Evolutionary conservation across 2,888 invertebrate species (phyloP).

Genomic region (Monochamus alternatus): DNA sequence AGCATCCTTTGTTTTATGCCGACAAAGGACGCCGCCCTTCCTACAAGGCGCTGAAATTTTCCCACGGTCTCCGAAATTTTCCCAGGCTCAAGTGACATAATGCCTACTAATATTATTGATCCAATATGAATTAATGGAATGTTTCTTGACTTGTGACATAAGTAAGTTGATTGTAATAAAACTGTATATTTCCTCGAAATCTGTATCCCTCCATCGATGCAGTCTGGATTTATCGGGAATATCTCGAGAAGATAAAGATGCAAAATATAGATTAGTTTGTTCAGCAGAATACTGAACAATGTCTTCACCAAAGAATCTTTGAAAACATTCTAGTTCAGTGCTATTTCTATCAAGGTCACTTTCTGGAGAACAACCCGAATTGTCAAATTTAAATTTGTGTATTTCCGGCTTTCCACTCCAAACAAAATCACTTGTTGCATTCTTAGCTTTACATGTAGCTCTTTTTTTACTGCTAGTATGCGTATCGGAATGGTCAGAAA

Average conservation of each 20-base stretch:
- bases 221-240: neutral
- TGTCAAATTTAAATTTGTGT: conserved; percentile 2
- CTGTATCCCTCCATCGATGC: neutral
- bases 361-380: conserved; percentile 2
- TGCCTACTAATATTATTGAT: no score
- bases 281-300: neutral
- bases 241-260: neutral
- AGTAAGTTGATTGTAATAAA: neutral
- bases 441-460: neutral
- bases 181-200: neutral
- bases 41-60: no score
- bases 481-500: neutral
- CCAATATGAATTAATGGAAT: no score
- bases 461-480: neutral
- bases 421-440: neutral
- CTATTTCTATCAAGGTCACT: neutral
- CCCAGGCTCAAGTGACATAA: no score
- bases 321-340: neutral
- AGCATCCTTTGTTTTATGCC: no score
- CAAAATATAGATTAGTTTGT: neutral
- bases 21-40: no score
- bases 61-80: no score
- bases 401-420: neutral
- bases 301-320: neutral
- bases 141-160: neutral